Conservation (phyloP, 2,113 vertebrate genomes). For the Chroicocephalus ridibundus region DNA sequence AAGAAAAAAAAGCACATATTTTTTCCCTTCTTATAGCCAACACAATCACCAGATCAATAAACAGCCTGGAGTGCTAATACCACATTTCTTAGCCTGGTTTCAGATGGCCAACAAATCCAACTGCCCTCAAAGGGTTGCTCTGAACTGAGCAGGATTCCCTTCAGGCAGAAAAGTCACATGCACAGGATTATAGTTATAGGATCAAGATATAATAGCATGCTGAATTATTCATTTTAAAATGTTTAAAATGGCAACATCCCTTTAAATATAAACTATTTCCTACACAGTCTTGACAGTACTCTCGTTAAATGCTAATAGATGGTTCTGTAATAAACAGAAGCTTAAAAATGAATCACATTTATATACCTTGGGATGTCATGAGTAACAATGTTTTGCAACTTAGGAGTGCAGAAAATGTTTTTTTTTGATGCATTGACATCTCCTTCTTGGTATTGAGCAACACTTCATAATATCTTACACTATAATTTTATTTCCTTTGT, state of each 20-base stretch:
- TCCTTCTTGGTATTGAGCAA: neutral
- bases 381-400: neutral
- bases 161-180: neutral
- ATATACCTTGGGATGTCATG: neutral
- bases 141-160: neutral
- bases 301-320: constrained; percentile 30
- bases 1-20: neutral
- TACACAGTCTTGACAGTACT: neutral
- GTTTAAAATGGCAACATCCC: constrained; percentile 7
- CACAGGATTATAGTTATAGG: neutral
- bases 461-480: neutral
- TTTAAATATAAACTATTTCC: constrained; percentile 36
- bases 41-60: neutral
- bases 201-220: neutral
- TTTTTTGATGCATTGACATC: neutral
- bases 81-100: neutral
- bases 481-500: neutral
- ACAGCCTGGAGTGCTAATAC: neutral
- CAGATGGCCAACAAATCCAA: neutral
- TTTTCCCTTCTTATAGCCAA: neutral
- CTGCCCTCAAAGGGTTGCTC: neutral
- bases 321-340: constrained; percentile 27
- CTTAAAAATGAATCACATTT: constrained; percentile 40
- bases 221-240: constrained; percentile 25
- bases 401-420: neutral